Conservation (phyloP, 2,797 vertebrate genomes). For the Naso thynnoides region DNA sequence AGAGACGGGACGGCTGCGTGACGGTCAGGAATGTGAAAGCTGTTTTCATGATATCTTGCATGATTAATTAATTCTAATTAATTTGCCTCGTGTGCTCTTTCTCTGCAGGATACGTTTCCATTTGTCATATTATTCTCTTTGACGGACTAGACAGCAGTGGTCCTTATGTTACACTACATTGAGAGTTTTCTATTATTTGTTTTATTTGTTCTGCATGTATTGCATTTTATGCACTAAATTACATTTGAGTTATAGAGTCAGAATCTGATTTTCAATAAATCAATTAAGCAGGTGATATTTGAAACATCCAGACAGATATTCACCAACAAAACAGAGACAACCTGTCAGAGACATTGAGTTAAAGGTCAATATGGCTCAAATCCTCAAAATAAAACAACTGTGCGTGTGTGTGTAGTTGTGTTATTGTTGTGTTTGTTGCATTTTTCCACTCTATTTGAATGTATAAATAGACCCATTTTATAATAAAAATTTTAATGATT, state of each 20-base stretch:
- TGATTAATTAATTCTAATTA: conserved; percentile 6
- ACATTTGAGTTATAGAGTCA: background rate
- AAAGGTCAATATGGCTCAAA: conserved; percentile 49
- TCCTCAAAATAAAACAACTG: conserved; percentile 18
- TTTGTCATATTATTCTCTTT: background rate
- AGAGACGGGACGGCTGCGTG: conserved; percentile 13
- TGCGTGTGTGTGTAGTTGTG: background rate
- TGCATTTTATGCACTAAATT: background rate
- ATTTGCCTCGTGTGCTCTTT: background rate
- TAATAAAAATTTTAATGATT: background rate
- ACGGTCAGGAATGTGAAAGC: background rate
- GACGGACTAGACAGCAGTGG: background rate
- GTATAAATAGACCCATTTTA: no score
- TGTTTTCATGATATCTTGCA: background rate
- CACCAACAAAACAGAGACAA: no score
- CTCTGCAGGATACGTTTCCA: background rate
- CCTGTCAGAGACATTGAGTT: no score
- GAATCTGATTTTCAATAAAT: background rate
- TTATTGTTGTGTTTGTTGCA: background rate
- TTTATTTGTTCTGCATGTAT: background rate
- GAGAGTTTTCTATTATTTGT: background rate
- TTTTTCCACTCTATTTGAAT: background rate
- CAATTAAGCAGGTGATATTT: no score
- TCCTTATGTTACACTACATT: background rate
- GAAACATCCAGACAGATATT: no score